Conservation (phyloP, 2,797 vertebrate genomes). For the Sebastolobus altivelis region DNA sequence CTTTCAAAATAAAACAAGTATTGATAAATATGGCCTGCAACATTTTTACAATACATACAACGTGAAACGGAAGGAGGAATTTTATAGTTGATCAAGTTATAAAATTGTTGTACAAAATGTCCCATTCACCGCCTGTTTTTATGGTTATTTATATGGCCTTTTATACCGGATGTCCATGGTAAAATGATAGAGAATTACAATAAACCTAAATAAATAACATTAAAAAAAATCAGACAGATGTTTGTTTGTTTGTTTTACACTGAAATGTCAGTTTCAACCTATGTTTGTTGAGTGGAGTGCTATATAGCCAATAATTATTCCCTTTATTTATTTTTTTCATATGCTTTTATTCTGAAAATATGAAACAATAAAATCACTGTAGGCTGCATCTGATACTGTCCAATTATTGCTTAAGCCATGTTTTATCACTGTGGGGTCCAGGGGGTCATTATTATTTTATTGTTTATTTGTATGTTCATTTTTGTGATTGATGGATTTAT, state of each 20-base stretch:
- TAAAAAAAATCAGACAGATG: background rate
- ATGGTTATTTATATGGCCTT: background rate
- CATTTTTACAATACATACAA: background rate
- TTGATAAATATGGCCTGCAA: background rate
- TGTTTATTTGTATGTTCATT: background rate
- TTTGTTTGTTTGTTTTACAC: background rate
- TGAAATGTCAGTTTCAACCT: background rate
- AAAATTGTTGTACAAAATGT: background rate
- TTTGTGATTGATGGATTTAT: background rate
- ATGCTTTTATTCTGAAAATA: constrained; percentile 13
- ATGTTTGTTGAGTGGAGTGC: background rate
- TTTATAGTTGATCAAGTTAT: background rate
- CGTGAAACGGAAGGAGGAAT: background rate
- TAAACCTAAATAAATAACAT: background rate
- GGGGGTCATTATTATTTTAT: background rate
- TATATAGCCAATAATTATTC: background rate
- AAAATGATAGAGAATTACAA: background rate
- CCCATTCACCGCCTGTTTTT: background rate
- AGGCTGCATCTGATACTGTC: background rate
- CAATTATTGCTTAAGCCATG: background rate
- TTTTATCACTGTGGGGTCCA: background rate
- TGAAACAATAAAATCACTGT: background rate
- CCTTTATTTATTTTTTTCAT: background rate
- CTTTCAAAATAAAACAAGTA: constrained; percentile 17
- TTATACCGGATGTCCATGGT: background rate